Evolutionary conservation across 1,140 invertebrate species (phyloP), one percentile per base, ranked within the genome.

Genomic region (Pseudomyrmex dendroicus): DNA sequence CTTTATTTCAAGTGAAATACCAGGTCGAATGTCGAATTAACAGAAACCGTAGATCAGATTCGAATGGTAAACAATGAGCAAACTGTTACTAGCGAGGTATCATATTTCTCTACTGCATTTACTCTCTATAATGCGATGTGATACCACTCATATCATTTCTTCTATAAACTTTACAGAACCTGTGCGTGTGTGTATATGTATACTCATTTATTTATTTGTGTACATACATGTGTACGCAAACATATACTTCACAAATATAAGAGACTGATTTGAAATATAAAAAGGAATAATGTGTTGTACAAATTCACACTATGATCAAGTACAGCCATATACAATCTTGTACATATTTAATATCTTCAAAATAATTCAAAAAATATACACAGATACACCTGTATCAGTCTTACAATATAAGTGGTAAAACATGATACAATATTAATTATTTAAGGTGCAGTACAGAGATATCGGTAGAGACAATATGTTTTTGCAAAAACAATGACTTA

Each of bases 401-500:
- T 46, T 35, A 48, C n/a, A 68, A 56, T 68, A 20, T 57, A 68
- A 68, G 10, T 76, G 44, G 25, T 35, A 76, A 59, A 48, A 70
- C 54, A 83, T 44, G 22, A 56, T 74, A 84, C 50, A 72, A 70
- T 57, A 50, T 63, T 61, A 73, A 44, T 77, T 72, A 82, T 56
- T 57, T 84, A 84, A 80, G 59, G 70, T 83, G 85, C 85, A 86
- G 52, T 70, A 90, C 66, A 89, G 56, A 85, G 62, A 88, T 68
- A 78, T 62, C 83, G 52, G 56, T 66, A 80, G 82, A 83, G 72
- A 73, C 74, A 68, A 4, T 72, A 83, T 13, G 35, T 74, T 85
- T 80, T 52, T 73, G 63, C 86, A 90, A 89, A 35, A 35, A 86
- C 80, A 25, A 85, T 82, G 64, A 72, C 46, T 95, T 95, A 98